Base-by-base conservation (phyloP, 2,113 vertebrate species). In the Amphiprion percula region DNA sequence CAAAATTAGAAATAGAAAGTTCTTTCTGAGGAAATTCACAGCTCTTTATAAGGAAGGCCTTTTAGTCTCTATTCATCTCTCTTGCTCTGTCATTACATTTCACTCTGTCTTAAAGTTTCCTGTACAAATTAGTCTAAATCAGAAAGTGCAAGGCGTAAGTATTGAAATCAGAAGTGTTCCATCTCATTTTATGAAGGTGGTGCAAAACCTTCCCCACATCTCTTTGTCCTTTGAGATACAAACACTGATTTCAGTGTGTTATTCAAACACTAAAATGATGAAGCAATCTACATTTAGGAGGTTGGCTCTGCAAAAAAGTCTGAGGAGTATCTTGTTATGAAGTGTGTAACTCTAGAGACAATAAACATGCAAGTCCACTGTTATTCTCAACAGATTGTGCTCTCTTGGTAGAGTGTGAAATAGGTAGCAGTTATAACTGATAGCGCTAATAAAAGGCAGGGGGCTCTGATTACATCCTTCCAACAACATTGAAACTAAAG, bases 1-100 rank as follows among this genome's bases (percentile, higher is more conserved):
- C 75, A 73, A 77, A 84, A 82, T 80, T 21, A 77, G 70, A 87
- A 56, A 84, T 3, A 56, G 54, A 86, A 70, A 69, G 60, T 90
- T 90, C 65, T 56, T 65, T 86, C 74, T 60, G 30, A 71, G 50
- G 53, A 83, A 90, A 70, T 83, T 77, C 19, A 24, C 78, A 72
- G 44, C 44, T 82, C 69, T 74, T 74, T 54, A 79, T 73, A 62
- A 44, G 41, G 2, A 62, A 37, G 71, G 11, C 64, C 58, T 41
- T 74, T 56, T 47, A n/a, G 4, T 73, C 47, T 69, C 26, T 58
- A 10, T 79, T 60, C 41, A 24, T 83, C 54, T 37, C 44, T 47
- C 24, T 46, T 39, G 9, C 26, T 16, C 52, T 56, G 14, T 23
- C 68, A 16, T 16, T 61, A 7, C 5, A 6, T 50, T 2, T 28